These are phyloP conservation scores for Dryobota labecula DNA, from an alignment of 2,888 invertebrate species.

Conservation along the genomic window DNA sequence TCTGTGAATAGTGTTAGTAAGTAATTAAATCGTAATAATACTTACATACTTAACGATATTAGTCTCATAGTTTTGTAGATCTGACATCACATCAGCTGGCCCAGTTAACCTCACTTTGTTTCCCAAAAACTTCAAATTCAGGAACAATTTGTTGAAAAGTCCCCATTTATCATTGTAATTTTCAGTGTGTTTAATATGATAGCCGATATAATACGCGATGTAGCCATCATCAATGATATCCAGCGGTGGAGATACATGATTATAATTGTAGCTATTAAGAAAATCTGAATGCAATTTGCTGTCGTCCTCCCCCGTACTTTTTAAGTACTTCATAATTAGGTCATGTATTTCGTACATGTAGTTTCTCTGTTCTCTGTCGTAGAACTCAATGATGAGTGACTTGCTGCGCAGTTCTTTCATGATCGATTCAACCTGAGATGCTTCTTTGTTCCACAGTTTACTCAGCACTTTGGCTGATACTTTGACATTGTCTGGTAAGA, in stretches of 20 bases:
- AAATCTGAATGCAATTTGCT: slow-evolving; percentile 90
- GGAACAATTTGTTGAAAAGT: slow-evolving; percentile 91
- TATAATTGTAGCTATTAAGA: slow-evolving; percentile 90
- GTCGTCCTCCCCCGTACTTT: slow-evolving; percentile 82
- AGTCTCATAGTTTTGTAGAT: slow-evolving; percentile 91
- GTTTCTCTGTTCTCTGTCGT: slow-evolving; percentile 90
- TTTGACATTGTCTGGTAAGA: slow-evolving; percentile 93
- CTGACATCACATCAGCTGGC: slow-evolving; percentile 92
- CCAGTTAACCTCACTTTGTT: slow-evolving; percentile 93
- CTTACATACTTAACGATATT: slow-evolving; percentile 90
- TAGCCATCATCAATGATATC: slow-evolving; percentile 93
- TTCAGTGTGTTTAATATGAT: slow-evolving; percentile 91
- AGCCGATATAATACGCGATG: slow-evolving; percentile 93
- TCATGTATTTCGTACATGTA: slow-evolving; percentile 94
- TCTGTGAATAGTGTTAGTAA: background rate
- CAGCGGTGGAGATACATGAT: slow-evolving; percentile 86
- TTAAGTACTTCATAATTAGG: slow-evolving; percentile 92
- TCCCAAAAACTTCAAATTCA: slow-evolving; percentile 93
- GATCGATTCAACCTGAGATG: slow-evolving; percentile 90
- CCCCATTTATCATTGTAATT: slow-evolving; percentile 82
- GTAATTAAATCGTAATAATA: slow-evolving; percentile 53
- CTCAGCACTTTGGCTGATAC: slow-evolving; percentile 90
- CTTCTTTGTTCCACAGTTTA: slow-evolving; percentile 82
- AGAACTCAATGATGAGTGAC: slow-evolving; percentile 92
- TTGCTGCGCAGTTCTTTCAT: slow-evolving; percentile 92